Conservation (phyloP, 2,888 invertebrate genomes). For the Timandra comae region DNA sequence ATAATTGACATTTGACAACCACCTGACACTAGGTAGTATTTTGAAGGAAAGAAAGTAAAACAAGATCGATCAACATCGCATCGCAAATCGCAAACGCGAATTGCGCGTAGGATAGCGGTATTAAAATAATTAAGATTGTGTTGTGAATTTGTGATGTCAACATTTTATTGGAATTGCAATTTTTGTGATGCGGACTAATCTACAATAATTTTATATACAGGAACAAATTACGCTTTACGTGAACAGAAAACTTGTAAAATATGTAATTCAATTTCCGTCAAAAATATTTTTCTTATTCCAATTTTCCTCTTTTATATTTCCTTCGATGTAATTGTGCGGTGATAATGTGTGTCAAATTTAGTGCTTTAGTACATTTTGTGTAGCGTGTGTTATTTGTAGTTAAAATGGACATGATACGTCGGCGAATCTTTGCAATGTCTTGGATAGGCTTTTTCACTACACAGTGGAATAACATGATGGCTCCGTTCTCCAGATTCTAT, state of each 20-base stretch:
- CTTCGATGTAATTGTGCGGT: slow-evolving; percentile 37
- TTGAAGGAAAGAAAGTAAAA: slow-evolving; percentile 25
- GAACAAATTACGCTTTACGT: slow-evolving; percentile 10
- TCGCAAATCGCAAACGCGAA: too few relatives aligned
- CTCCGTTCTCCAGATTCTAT: slow-evolving; percentile 63
- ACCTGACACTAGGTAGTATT: too few relatives aligned
- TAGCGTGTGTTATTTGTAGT: slow-evolving; percentile 32
- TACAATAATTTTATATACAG: slow-evolving; percentile 14
- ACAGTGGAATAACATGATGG: slow-evolving; percentile 52
- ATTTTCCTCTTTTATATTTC: slow-evolving; percentile 24
- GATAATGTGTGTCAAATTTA: slow-evolving; percentile 75
- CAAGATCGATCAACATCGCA: too few relatives aligned
- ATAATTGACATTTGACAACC: too few relatives aligned
- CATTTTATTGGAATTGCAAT: slow-evolving; percentile 32
- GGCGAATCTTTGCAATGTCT: too few relatives aligned
- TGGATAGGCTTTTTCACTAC: slow-evolving; percentile 41
- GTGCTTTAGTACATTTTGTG: slow-evolving; percentile 47
- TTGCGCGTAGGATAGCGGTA: too few relatives aligned
- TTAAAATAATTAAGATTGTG: too few relatives aligned
- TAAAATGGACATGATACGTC: too few relatives aligned
- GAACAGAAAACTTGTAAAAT: slow-evolving; percentile 16
- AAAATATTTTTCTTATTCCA: slow-evolving; percentile 21
- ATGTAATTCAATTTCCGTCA: slow-evolving; percentile 14
- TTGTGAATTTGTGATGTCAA: slow-evolving; percentile 63
- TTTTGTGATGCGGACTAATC: slow-evolving; percentile 10